These are phyloP conservation scores for Corythoichthys haematopterus DNA, from an alignment of 2,113 vertebrate genomes.

Conservation along the genomic window DNA sequence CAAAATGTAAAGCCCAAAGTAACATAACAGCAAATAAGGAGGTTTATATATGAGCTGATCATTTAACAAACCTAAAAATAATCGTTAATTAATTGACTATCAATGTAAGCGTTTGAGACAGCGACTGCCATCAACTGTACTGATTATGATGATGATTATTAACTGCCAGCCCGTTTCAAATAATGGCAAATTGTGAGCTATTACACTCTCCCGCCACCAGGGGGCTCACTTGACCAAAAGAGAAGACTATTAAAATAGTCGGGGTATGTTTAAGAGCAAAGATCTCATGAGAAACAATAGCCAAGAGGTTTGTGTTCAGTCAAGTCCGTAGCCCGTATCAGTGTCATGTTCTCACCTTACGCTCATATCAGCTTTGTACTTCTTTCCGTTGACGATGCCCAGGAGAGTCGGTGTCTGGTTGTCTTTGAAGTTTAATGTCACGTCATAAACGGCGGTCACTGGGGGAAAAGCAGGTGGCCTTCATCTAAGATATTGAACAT, in stretches of 20 bases:
- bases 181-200: background rate
- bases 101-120: too few relatives aligned
- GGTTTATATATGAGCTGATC: too few relatives aligned
- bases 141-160: too few relatives aligned
- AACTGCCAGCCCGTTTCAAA: too few relatives aligned
- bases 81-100: too few relatives aligned
- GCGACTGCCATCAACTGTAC: too few relatives aligned
- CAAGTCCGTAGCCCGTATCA: background rate
- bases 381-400: constrained; percentile 91
- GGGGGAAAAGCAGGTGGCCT: background rate
- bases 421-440: constrained; percentile 95
- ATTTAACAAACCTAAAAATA: too few relatives aligned
- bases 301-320: background rate
- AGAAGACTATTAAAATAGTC: background rate
- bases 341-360: constrained; percentile 83
- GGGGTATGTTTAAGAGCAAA: background rate
- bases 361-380: constrained; percentile 93
- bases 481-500: background rate
- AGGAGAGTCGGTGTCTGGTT: constrained; percentile 91
- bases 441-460: constrained; percentile 94
- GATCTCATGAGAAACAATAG: background rate
- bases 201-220: constrained; percentile 26
- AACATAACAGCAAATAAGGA: too few relatives aligned
- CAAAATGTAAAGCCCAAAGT: too few relatives aligned
- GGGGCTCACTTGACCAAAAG: constrained; percentile 1